These are phyloP conservation scores for Darevskia mixta DNA, from an alignment of 2,797 vertebrate genomes.

Conservation along the genomic window DNA sequence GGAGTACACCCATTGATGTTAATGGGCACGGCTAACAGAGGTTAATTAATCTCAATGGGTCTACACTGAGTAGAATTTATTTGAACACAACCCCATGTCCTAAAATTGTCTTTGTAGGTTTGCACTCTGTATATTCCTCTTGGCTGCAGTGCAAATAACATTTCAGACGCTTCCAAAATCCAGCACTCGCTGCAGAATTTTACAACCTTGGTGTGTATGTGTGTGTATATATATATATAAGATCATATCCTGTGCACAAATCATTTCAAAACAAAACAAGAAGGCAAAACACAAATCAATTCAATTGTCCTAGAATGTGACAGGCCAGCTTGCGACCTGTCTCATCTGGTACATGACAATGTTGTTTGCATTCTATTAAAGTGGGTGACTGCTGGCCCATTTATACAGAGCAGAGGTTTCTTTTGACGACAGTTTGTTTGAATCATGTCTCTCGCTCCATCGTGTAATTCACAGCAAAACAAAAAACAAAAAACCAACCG, in stretches of 20 bases:
- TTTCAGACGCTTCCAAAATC: neutral
- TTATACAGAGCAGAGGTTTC: conserved; percentile 31
- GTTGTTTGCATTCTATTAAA: conserved; percentile 57
- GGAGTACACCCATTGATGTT: too few species aligned
- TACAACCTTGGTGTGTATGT: neutral
- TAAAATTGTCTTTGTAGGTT: neutral
- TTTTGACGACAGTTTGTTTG: conserved; percentile 44
- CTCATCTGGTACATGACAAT: conserved; percentile 41
- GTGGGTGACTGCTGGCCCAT: conserved; percentile 3
- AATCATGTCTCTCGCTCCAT: conserved; percentile 49
- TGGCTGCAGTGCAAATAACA: neutral
- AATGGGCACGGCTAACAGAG: too few species aligned
- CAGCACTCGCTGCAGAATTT: neutral
- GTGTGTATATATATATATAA: neutral
- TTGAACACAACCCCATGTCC: too few species aligned
- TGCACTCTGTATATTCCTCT: too few species aligned
- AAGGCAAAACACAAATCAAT: conserved; percentile 53
- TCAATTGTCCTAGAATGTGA: conserved; percentile 47
- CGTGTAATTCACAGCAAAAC: conserved; percentile 28
- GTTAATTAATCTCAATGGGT: too few species aligned
- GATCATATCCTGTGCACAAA: conserved; percentile 13
- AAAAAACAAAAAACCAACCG: neutral
- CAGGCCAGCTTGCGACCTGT: conserved; percentile 51
- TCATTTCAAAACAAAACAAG: conserved; percentile 47
- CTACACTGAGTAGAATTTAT: too few species aligned